phyloP scores from a whole-genome alignment of 1,140 invertebrate genomes.

The Drosophila prosaltans region DNA sequence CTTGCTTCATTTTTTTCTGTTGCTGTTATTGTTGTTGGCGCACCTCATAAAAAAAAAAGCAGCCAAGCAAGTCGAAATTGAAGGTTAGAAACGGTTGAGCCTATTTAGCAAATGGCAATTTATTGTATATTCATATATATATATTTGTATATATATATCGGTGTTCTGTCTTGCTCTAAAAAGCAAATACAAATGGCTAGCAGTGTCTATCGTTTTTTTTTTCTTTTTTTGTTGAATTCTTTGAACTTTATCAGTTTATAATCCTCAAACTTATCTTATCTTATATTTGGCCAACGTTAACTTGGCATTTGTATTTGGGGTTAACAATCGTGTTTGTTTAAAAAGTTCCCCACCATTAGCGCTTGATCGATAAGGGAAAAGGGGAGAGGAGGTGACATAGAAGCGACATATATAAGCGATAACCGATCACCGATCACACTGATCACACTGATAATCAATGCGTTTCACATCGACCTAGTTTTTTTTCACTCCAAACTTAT shows the following conservation, averaged over 20 bases:
- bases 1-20: conserved; percentile 46
- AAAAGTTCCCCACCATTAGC: not conserved
- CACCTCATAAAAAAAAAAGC: conserved; percentile 41
- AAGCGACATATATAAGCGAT: conserved; percentile 53
- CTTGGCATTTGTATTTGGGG: not conserved
- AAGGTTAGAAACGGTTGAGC: conserved; percentile 39
- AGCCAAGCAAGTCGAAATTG: conserved; percentile 57
- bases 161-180: conserved; percentile 3
- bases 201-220: not conserved
- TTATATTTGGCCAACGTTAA: not conserved
- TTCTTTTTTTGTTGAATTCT: conserved; percentile 1
- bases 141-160: not conserved
- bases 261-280: conserved; percentile 48
- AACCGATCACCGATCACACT: conserved; percentile 33
- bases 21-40: conserved; percentile 35
- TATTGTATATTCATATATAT: not conserved
- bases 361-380: not conserved
- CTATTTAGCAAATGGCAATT: conserved; percentile 1
- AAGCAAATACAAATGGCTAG: not conserved
- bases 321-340: not conserved
- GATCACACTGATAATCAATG: conserved; percentile 33
- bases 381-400: not conserved
- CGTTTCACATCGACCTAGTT: conserved; percentile 57
- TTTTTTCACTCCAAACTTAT: conserved; percentile 38
- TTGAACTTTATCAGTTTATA: conserved; percentile 32